Conservation (phyloP, 1,140 invertebrate species). For the Bombus difficillimus region DNA sequence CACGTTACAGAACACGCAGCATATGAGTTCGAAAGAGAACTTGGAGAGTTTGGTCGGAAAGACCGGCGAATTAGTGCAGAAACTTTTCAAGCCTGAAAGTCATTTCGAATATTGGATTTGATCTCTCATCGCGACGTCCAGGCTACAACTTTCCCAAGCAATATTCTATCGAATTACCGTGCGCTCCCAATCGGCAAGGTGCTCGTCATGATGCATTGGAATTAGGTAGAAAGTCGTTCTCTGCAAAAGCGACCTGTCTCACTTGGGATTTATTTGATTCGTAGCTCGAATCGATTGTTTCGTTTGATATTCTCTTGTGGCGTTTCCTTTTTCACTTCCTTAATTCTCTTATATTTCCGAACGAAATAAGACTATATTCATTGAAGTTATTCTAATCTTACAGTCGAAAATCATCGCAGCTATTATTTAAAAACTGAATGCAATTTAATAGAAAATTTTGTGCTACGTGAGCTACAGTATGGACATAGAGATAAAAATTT, state of each 20-base stretch:
- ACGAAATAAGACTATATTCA: neutral
- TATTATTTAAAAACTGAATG: neutral
- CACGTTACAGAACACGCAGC: neutral
- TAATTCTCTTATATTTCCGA: neutral
- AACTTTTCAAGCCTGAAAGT: conserved; percentile 45
- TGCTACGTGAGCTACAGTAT: neutral
- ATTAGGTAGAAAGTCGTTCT: conserved; percentile 26
- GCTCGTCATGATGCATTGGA: conserved; percentile 49
- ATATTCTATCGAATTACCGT: conserved; percentile 53
- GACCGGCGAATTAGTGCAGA: conserved; percentile 41
- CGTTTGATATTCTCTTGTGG: conserved; percentile 28
- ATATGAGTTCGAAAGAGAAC: neutral
- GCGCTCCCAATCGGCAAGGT: conserved; percentile 29
- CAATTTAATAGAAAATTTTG: neutral
- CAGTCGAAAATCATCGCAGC: neutral
- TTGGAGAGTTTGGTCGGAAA: conserved; percentile 8
- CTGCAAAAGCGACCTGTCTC: conserved; percentile 10
- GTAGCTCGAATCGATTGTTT: conserved; percentile 20
- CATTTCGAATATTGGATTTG: conserved; percentile 51
- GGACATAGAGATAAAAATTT: neutral
- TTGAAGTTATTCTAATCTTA: neutral
- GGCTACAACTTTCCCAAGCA: conserved; percentile 41
- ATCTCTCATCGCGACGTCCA: conserved; percentile 20
- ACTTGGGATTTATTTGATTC: conserved; percentile 34
- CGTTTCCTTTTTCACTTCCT: neutral